Conservation (phyloP, 2,113 vertebrate species). For the Clarias magur region DNA sequence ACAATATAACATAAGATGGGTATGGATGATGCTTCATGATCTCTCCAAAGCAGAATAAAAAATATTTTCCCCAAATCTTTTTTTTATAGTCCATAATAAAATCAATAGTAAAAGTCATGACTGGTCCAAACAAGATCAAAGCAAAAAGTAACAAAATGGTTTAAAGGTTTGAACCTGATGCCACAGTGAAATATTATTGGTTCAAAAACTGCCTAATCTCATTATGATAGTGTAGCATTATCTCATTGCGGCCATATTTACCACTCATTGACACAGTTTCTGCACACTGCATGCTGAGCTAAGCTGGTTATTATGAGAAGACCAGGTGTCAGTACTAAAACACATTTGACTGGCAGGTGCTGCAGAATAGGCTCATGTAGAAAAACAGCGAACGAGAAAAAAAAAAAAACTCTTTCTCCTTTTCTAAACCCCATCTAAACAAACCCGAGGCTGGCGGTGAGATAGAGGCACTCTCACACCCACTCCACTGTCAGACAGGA, state of each 20-base stretch:
- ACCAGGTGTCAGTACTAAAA: conserved; percentile 44
- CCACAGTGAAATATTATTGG: conserved; percentile 17
- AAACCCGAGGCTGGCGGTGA: conserved; percentile 40
- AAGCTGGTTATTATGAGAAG: conserved; percentile 47
- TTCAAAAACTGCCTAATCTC: conserved; percentile 40
- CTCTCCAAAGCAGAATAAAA: neutral
- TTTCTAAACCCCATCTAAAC: conserved; percentile 58
- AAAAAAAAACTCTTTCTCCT: conserved; percentile 47
- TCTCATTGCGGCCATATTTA: conserved; percentile 59
- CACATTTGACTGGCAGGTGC: conserved; percentile 64
- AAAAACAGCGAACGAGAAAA: conserved; percentile 9
- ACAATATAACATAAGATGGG: neutral
- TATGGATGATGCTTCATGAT: neutral
- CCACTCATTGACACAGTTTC: conserved; percentile 56
- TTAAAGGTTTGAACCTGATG: neutral
- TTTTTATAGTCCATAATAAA: neutral
- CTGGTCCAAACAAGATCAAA: neutral
- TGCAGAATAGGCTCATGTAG: conserved; percentile 15
- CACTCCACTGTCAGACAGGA: conserved; percentile 69
- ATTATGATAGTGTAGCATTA: conserved; percentile 48
- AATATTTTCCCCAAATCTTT: neutral
- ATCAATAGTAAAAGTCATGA: neutral
- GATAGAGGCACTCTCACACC: conserved; percentile 60
- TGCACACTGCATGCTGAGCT: conserved; percentile 46
- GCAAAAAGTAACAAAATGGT: neutral